Evolutionary conservation across 2,113 vertebrate species (phyloP), one percentile per base, ranked within the genome.

Genomic region (Steatornis caripensis): DNA sequence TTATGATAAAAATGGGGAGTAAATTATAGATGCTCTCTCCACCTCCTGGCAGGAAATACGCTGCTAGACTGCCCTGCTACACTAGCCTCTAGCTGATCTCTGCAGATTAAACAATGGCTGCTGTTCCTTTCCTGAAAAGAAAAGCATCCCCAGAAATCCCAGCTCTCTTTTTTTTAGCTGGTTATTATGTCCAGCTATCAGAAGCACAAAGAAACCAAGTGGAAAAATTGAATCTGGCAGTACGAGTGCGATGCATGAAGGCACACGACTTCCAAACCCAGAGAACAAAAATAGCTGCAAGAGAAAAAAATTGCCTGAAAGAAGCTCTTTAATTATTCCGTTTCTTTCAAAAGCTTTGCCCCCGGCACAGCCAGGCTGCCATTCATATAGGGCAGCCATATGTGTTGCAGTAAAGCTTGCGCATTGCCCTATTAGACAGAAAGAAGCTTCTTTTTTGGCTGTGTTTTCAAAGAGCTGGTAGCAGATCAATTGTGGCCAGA

Each of bases 221-320:
- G 81, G 96, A 97, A 97, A 41, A 89, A 94, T 91, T 18, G 27
- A 32, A 84, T 92, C n/a, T 71, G 94, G 90, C 96, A 93, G 88
- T 29, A 55, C 43, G 62, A 76, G 87, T 23, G 57, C 41, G 11
- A 84, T 58, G 91, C 87, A 18, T n/a, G 84, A 74, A 86, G 71
- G 84, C 87, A 65, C 89, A 87, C 66, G 58, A 74, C 82, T 80
- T 81, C 90, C 86, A 75, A 83, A 91, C 27, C 55, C 65, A 26
- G 84, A 34, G 84, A 74, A 62, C 55, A 84, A 84, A 96, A 97
- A 97, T 93, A 97, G 93, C 93, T 36, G 89, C 19, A 36, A 94
- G 36, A 86, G 41, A 21, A 39, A 60, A 92, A 90, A 43, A 3
- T 34, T 21, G 34, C 86, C 68, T 75, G 48, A 57, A 87, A 91